A percentile compares a stretch with the other conserved stretches of the same genome.
These are phyloP conservation scores for Drosophila greeni DNA, from an alignment of 2,888 invertebrate species.

Conservation along the genomic window DNA sequence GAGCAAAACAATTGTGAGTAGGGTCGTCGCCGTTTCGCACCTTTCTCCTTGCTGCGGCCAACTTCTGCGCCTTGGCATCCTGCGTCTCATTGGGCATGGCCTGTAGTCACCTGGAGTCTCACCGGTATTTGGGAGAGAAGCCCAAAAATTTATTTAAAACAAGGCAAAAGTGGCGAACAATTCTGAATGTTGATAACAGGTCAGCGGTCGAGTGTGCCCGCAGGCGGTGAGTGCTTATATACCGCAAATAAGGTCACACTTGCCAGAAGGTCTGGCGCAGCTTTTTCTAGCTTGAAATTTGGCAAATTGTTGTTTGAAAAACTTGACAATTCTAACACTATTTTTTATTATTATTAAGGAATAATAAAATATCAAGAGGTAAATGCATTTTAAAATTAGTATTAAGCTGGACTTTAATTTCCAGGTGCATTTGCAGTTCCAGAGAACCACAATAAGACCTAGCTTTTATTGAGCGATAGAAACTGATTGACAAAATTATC, in stretches of 20 bases:
- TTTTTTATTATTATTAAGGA: no score
- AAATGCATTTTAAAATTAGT: no score
- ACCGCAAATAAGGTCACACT: constrained; percentile 3
- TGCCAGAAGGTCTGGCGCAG: no score
- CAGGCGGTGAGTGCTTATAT: background rate
- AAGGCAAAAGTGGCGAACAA: constrained; percentile 22
- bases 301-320: background rate
- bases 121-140: constrained; percentile 5
- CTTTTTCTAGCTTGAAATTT: no score
- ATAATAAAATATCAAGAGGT: no score
- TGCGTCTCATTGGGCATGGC: constrained; percentile 75
- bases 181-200: constrained; percentile 23
- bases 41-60: constrained; percentile 78
- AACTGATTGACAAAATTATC: background rate
- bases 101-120: constrained; percentile 28
- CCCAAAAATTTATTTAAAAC: constrained; percentile 21
- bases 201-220: constrained; percentile 3
- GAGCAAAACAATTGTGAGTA: constrained; percentile 25
- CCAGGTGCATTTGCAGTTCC: no score
- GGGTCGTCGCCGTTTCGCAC: constrained; percentile 48
- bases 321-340: no score
- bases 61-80: constrained; percentile 76
- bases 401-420: no score
- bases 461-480: background rate
- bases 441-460: no score